Conservation (phyloP, 2,797 vertebrate species). For the Alectoris magna region DNA sequence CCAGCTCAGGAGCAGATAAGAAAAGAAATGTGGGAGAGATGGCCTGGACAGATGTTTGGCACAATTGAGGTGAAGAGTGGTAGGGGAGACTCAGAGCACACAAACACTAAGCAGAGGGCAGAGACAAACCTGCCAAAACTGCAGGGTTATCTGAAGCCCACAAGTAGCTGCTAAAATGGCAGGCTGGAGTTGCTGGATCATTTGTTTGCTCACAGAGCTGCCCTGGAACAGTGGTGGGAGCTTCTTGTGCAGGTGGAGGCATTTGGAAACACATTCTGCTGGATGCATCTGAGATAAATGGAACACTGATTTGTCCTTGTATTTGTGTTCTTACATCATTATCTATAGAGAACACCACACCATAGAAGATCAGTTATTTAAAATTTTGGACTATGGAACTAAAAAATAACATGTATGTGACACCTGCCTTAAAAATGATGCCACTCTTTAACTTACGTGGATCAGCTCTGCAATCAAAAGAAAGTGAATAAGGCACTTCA, state of each 20-base stretch:
- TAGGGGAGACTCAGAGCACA: not conserved
- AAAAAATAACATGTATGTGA: conserved; percentile 14
- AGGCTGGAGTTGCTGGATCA: not conserved
- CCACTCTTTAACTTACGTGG: conserved; percentile 16
- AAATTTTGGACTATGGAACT: not conserved
- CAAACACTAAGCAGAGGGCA: not conserved
- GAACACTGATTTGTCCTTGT: not conserved
- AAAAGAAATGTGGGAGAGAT: not conserved
- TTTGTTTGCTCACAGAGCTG: rapidly evolving
- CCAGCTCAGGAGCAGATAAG: not conserved
- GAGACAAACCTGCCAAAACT: not conserved
- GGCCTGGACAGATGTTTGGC: not conserved
- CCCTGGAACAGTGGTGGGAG: not conserved
- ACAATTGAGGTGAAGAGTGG: not conserved
- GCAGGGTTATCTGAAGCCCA: not conserved
- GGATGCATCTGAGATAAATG: not conserved
- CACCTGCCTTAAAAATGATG: conserved; percentile 52
- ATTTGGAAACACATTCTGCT: not conserved
- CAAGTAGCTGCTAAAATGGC: not conserved
- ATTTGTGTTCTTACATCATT: not conserved
- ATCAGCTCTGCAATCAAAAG: conserved; percentile 36
- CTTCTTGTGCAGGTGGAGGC: not conserved
- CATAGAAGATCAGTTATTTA: not conserved
- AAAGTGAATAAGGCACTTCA: conserved; percentile 27
- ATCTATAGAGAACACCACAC: not conserved